Evolutionary conservation across 2,113 vertebrate genomes (phyloP), one percentile per base, ranked within the genome.

Genomic region (Agapornis roseicollis): DNA sequence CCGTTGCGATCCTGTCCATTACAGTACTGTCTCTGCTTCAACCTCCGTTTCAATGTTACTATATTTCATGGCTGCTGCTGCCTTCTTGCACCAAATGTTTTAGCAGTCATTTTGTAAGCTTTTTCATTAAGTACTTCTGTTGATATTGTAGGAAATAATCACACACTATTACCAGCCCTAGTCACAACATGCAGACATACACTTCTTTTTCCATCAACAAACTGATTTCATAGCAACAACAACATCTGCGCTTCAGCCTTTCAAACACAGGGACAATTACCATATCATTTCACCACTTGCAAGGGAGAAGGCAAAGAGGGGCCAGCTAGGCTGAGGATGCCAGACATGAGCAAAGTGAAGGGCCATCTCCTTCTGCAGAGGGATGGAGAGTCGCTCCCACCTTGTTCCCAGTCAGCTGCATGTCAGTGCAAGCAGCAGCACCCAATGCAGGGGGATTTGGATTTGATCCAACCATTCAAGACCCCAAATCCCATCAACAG

Each of bases 101-200:
- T 1, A 72, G 19, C 53, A 80, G 39, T 27, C 7, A 0, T 81
- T 91, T 42, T 68, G 31, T 53, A 28, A 58, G 13, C 74, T 60
- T 63, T 82, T 76, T 33, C 68, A 29, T 47, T 10, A 53, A 69
- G 49, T 29, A 2, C 47, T 55, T 50, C 23, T 77, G 83, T 87
- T 60, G 83, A 76, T 55, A 42, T 33, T 72, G 58, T 76, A 56
- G 80, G 71, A 77, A 93, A 88, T 56, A 79, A 85, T 52, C 83
- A 56, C 58, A 81, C 7, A 0, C 76, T 61, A 52, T 78, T 89
- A 81, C 93, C 91, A 90, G 68, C 14, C 77, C 77, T 24, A 82
- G 88, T 82, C 91, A 86, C 88, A 88, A 83, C 53, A 85, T 5
- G 44, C 83, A 73, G 82, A 44, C 85, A 72, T 63, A 37, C 20